Base-by-base conservation (phyloP, 2,797 vertebrate genomes). In the Gila robusta region DNA sequence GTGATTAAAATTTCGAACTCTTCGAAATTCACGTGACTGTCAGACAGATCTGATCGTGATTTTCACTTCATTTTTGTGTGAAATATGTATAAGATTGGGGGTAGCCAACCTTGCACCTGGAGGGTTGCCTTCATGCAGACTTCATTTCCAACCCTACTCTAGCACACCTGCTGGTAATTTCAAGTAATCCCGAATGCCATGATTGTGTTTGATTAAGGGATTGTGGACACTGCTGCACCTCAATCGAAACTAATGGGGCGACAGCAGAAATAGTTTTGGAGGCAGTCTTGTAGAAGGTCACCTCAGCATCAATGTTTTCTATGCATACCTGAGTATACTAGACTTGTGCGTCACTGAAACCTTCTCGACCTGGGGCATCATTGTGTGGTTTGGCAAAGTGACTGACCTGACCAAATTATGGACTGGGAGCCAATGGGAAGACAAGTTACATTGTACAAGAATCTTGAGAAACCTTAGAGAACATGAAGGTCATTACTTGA, bases 331-430 rank as follows among this genome's bases (percentile, higher is more conserved):
- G 64, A 81, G 28, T 69, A 4, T 54, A 23, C 21, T 35, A 69
- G 21, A 81, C 32, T 47, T 80, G 10, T 26, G 6, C 0, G 2
- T 12, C 28, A 49, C 5, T 26, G 9, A 74, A 64, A n/a, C 14
- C 23, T 21, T 67, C 59, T 49, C 6, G 16, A 83, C 3, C 21
- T 39, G 39, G 26, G 44, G 32, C 21, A 21, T 77, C 16, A 69
- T 21, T 70, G 47, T 59, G 83, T 84, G 32, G 9, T 37, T 64
- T 56, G 72, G 83, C 35, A 78, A 56, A 78, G 17, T 16, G 23
- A 69, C 47, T 23, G 8, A 69, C n/a, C 47, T 56, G 21, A 49
- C 28, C 39, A 64, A 83, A 59, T 32, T 41, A 56, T 26, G 56
- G n/a, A 41, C 4, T 64, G 54, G 37, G 23, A 79, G 56, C 77